Conservation (phyloP, 2,113 vertebrate species). For the Microtus oregoni region DNA sequence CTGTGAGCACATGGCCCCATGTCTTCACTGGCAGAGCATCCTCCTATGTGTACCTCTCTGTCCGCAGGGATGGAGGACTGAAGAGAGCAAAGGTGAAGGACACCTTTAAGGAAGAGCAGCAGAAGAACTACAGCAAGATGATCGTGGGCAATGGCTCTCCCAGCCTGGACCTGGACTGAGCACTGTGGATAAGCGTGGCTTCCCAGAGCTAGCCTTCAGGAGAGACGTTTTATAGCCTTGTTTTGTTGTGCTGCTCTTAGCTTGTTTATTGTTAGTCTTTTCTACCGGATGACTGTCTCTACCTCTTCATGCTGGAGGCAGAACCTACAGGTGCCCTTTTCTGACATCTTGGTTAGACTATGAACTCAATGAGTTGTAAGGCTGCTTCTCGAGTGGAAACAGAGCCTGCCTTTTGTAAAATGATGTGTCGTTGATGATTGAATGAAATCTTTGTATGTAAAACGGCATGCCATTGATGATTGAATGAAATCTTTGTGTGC, state of each 20-base stretch:
- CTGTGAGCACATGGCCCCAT: neutral
- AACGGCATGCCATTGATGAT: neutral
- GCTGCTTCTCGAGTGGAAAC: neutral
- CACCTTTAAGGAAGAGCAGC: conserved; percentile 92
- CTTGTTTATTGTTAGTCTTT: neutral
- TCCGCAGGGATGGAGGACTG: conserved; percentile 95
- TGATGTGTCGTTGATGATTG: neutral
- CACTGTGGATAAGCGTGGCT: neutral
- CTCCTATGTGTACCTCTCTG: conserved; percentile 38
- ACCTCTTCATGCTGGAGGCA: conserved; percentile 73
- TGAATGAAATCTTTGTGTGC: conserved; percentile 24
- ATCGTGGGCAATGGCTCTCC: conserved; percentile 87
- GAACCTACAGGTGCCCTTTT: conserved; percentile 36
- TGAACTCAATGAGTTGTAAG: neutral
- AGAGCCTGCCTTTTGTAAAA: conserved; percentile 48
- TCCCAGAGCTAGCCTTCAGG: conserved; percentile 67
- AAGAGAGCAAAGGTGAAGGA: conserved; percentile 96
- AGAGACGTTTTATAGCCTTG: rapidly evolving
- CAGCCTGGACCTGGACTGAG: conserved; percentile 74
- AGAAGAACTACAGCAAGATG: conserved; percentile 97
- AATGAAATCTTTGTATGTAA: conserved; percentile 28
- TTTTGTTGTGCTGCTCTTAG: conserved; percentile 32
- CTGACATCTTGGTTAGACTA: neutral
- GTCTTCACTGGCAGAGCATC: neutral
- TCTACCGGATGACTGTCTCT: conserved; percentile 35